Base-by-base conservation (phyloP, 2,888 invertebrate species). In the Oligia latruncula region DNA sequence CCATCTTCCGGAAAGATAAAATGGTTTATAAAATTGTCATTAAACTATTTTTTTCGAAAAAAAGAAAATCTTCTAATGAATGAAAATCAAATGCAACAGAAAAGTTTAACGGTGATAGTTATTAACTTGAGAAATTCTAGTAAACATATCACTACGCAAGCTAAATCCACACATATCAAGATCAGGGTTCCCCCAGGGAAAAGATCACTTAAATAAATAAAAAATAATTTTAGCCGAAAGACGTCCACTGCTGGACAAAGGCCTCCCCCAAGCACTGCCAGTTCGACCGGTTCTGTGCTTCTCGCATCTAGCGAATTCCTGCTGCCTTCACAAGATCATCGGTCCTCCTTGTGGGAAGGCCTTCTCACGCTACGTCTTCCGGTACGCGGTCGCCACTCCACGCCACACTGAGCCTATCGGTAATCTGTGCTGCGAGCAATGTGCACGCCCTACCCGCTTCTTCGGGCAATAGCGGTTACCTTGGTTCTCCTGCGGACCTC, bases 91-190 rank as follows among this genome's bases (percentile, higher is more conserved):
- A 46, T 46, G 29, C 46, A 29, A 58, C 17, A 52, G 11, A 23
- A 43, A 62, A 49, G 60, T 62, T 49, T 23, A 58, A 52, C 4
- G 17, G 17, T 64, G 23, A 77, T 77, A 35, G 17, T 55, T 65
- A 35, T 46, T 65, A 20, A 35, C 9, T 29, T 20, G 29, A 11
- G 35, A 77, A 77, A 77, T 77, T 52, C 29, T 43, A 29, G 43
- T 72, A 5, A 20, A 52, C 2, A 55, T 15, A 35, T 11, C 29
- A 52, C 29, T 49, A 49, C 29, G 46, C n/a, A 29, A n/a, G 9
- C n/a, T 46, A n/a, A n/a, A 67, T 66, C 40, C 13, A 60, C n/a
- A 29, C 3, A 8, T 29, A 29, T 17, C 8, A 29, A 15, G 29
- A 64, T 29, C 29, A 5, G 5, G n/a, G 13, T 64, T 62, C 62